phyloP scores from a whole-genome alignment of 2,797 vertebrate genomes.

The Ceryle rudis region DNA sequence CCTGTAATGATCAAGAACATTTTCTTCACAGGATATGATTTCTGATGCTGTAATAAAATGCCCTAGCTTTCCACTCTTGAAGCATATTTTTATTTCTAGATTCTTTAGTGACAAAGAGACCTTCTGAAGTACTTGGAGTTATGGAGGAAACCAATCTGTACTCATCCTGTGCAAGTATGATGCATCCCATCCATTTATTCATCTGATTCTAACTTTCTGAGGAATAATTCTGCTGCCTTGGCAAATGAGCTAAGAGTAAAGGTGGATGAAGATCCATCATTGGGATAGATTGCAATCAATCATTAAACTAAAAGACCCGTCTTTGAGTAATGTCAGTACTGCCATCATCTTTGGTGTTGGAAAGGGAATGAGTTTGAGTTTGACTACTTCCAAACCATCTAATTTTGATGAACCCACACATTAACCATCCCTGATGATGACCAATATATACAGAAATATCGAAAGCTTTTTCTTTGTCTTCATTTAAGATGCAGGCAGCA shows the following conservation, averaged over 20 bases:
- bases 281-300: rapidly evolving
- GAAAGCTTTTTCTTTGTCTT: not conserved
- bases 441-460: not conserved
- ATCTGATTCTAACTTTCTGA: not conserved
- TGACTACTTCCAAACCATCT: not conserved
- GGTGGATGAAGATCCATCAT: not conserved
- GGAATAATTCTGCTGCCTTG: not conserved
- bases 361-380: not conserved
- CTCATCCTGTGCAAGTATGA: not conserved
- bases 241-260: not conserved
- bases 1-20: not conserved
- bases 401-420: not conserved
- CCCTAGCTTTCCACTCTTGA: not conserved
- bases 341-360: not conserved
- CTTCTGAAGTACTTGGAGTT: not conserved
- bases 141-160: not conserved
- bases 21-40: not conserved
- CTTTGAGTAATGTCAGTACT: not conserved
- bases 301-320: not conserved
- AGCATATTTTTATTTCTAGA: not conserved
- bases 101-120: not conserved
- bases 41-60: not conserved
- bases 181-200: not conserved
- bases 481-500: not conserved
- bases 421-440: not conserved